A percentile compares a stretch with the other conserved stretches of the same genome.
Conservation (phyloP, 2,113 vertebrate species). For the Anolis sagrei region DNA sequence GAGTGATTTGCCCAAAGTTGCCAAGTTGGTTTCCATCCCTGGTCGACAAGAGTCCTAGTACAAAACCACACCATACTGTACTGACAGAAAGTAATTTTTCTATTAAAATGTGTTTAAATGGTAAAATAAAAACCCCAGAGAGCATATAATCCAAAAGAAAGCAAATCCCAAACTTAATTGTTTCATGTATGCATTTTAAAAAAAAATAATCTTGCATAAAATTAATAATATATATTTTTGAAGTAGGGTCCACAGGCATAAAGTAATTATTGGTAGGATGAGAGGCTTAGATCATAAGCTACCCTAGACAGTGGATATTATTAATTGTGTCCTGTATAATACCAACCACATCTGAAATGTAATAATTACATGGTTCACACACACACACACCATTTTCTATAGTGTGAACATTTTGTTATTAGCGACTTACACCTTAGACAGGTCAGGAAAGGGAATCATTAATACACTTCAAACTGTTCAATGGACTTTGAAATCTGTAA, state of each 20-base stretch:
- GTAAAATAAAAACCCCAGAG: background rate
- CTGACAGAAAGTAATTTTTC: background rate
- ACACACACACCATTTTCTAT: background rate
- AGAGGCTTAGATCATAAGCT: background rate
- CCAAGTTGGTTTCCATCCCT: no score
- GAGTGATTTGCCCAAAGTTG: no score
- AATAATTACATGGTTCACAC: background rate
- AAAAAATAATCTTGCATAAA: background rate
- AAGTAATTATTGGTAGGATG: background rate
- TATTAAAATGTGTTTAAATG: background rate
- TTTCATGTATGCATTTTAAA: background rate
- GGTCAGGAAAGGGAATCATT: fast-evolving
- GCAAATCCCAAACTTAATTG: background rate
- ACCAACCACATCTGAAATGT: background rate
- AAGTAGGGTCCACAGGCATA: background rate
- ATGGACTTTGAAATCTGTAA: conserved; percentile 16
- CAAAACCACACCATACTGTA: background rate
- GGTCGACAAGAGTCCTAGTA: no score
- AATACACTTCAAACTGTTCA: conserved; percentile 15
- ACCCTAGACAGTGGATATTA: background rate
- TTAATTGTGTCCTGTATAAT: background rate
- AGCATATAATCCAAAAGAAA: background rate
- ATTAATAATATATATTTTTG: background rate
- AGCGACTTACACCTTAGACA: background rate
- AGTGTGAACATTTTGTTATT: background rate